Percentiles rank a stretch among this genome's conserved stretches.
These are phyloP conservation scores for Sebastes aleutianus DNA, from an alignment of 2,797 vertebrate genomes.

Conservation along the genomic window DNA sequence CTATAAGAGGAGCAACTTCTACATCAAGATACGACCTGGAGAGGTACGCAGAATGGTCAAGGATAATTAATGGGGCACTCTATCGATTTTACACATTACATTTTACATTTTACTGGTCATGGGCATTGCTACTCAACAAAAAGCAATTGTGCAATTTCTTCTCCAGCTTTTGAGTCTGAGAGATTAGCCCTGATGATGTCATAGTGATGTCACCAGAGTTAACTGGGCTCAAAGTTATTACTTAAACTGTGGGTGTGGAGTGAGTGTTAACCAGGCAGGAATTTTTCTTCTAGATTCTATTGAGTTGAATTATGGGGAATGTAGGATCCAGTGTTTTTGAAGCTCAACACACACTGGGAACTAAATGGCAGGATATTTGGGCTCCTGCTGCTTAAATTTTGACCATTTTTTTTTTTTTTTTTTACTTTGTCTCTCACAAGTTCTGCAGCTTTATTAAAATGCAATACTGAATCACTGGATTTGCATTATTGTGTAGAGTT, in stretches of 20 bases:
- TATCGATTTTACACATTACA: neutral
- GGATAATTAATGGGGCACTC: neutral
- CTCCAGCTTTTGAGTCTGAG: neutral
- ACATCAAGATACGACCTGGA: constrained; percentile 98
- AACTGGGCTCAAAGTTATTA: neutral
- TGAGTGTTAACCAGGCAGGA: neutral
- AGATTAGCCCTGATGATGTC: neutral
- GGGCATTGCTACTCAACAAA: neutral
- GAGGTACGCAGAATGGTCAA: constrained; percentile 81
- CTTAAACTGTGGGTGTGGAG: neutral
- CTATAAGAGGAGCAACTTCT: constrained; percentile 99
- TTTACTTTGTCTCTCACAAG: neutral
- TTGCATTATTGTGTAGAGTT: neutral
- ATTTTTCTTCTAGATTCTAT: neutral
- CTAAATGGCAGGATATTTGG: too few relatives aligned
- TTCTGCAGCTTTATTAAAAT: neutral
- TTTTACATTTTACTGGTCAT: neutral
- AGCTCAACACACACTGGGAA: too few relatives aligned
- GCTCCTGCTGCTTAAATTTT: neutral
- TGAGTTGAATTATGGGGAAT: neutral
- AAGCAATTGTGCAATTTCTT: neutral
- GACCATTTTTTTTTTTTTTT: too few relatives aligned
- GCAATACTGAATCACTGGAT: neutral
- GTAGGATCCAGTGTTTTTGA: too few relatives aligned
- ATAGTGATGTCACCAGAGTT: neutral